These are phyloP conservation scores for Idaea aversata DNA, from an alignment of 2,888 invertebrate species.

Conservation along the genomic window DNA sequence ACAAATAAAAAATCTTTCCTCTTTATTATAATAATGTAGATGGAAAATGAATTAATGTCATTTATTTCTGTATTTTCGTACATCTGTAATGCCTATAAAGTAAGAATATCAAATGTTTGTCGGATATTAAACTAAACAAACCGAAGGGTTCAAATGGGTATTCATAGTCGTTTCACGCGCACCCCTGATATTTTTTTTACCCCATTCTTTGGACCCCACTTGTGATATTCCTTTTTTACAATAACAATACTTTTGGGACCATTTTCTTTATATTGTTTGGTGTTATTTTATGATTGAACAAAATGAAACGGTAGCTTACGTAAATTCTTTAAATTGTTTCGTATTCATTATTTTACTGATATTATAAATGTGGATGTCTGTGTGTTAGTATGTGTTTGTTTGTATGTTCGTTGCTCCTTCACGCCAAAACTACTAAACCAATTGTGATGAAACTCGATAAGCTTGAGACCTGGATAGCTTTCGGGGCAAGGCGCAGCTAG, in stretches of 20 bases:
- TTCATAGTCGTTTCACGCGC: slow-evolving; percentile 41
- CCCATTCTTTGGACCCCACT: slow-evolving; percentile 39
- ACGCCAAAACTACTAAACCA: no score
- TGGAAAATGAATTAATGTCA: no score
- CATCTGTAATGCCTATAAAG: not conserved
- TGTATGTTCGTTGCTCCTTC: no score
- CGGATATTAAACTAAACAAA: slow-evolving; percentile 32
- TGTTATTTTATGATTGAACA: slow-evolving; percentile 49
- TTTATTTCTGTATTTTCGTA: not conserved
- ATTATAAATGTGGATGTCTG: no score
- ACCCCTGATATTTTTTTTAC: slow-evolving; percentile 48
- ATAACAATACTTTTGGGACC: slow-evolving; percentile 50
- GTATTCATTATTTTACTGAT: no score
- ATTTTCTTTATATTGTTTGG: slow-evolving; percentile 45
- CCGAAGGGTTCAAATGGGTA: slow-evolving; percentile 39
- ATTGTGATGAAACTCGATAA: no score
- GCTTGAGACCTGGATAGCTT: no score
- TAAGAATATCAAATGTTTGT: slow-evolving; percentile 25
- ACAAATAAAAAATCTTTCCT: no score
- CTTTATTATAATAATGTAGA: no score
- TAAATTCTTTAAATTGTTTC: not conserved
- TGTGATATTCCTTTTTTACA: slow-evolving; percentile 57
- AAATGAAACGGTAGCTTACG: not conserved
- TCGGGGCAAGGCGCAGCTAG: no score
- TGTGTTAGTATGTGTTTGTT: no score